Conservation (phyloP, 1,140 invertebrate species). For the Drosophila orosa region DNA sequence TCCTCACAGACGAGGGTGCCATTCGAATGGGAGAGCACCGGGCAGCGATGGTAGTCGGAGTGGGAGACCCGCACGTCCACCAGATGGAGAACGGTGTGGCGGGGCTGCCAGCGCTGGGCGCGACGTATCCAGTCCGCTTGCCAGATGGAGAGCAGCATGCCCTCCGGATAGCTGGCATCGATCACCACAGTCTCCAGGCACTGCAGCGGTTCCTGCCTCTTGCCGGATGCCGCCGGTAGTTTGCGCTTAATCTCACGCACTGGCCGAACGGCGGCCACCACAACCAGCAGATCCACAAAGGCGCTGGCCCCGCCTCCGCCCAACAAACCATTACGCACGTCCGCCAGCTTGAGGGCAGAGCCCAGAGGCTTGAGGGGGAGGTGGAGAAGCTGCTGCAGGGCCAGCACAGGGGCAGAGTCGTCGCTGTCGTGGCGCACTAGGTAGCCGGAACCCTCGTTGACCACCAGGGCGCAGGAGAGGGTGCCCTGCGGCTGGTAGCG, state of each 20-base stretch:
- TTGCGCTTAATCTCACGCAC: constrained; percentile 78
- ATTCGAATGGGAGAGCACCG: constrained; percentile 67
- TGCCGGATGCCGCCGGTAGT: constrained; percentile 41
- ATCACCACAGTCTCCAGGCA: constrained; percentile 84
- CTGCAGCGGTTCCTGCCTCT: constrained; percentile 42
- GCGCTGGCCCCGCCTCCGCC: constrained; percentile 12
- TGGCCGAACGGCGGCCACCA: constrained; percentile 72
- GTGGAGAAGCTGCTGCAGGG: constrained; percentile 65
- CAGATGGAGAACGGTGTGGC: constrained; percentile 84
- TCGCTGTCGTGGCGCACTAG: constrained; percentile 77
- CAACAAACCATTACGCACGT: constrained; percentile 72
- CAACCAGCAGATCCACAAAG: constrained; percentile 83
- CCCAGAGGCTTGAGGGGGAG: constrained; percentile 85
- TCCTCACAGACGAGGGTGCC: constrained; percentile 84
- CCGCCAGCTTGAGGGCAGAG: constrained; percentile 78
- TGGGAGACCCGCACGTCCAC: constrained; percentile 84
- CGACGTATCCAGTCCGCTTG: constrained; percentile 83
- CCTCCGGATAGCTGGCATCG: constrained; percentile 82
- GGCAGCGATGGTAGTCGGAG: constrained; percentile 76
- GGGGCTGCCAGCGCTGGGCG: constrained; percentile 82
- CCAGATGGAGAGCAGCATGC: constrained; percentile 84
- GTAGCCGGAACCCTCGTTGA: constrained; percentile 86
- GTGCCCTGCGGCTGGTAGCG: constrained; percentile 85
- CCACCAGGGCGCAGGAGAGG: constrained; percentile 84
- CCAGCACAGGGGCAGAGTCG: constrained; percentile 72